A percentile compares a stretch with the other conserved stretches of the same genome.
These are phyloP conservation scores for Crotalus helleri DNA, from an alignment of 2,113 vertebrate species.

Conservation along the genomic window DNA sequence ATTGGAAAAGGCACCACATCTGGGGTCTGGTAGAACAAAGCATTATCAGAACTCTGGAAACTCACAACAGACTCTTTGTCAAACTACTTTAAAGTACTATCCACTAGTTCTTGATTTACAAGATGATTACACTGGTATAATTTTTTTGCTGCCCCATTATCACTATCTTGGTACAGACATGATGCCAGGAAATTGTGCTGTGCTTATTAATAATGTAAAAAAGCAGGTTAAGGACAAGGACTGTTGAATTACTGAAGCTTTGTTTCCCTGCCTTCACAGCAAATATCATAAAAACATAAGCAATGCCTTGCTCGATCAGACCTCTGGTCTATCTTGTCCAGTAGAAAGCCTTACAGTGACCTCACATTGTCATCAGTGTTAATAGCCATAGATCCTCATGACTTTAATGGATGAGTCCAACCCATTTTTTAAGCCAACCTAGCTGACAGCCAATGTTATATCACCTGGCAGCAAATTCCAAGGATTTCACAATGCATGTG, in stretches of 20 bases:
- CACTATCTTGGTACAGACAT: neutral
- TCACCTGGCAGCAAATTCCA: neutral
- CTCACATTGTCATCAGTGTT: neutral
- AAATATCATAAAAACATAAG: neutral
- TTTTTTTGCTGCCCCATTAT: neutral
- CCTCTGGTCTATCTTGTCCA: neutral
- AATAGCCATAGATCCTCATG: neutral
- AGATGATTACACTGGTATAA: neutral
- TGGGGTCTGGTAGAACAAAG: neutral
- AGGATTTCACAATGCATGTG: neutral
- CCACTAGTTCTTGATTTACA: neutral
- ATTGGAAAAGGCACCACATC: neutral
- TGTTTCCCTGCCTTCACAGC: neutral
- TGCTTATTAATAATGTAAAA: neutral
- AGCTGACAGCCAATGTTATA: neutral
- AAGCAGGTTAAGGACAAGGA: neutral
- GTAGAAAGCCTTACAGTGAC: neutral
- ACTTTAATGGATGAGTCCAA: neutral
- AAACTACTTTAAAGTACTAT: neutral
- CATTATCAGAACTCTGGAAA: neutral
- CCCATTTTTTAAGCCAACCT: neutral
- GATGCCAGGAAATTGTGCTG: neutral
- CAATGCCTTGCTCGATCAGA: neutral
- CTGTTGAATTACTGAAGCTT: neutral
- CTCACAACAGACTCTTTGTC: neutral